Conservation (phyloP, 2,888 invertebrate genomes). For the Brachyopa scutellaris region DNA sequence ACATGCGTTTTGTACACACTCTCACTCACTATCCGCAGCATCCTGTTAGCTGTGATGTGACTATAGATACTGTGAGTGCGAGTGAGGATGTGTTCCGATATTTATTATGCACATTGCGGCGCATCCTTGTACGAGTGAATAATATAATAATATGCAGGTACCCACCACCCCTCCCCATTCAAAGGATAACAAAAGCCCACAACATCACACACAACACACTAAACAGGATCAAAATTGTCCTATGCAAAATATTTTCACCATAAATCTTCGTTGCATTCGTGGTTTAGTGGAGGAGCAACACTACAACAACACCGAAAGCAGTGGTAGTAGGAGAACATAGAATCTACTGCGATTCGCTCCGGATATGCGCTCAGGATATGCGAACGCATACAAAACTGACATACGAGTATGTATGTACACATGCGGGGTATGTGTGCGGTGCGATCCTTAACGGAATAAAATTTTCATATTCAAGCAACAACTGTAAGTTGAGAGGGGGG, state of each 20-base stretch:
- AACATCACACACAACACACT: slow-evolving; percentile 65
- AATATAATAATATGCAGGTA: slow-evolving; percentile 63
- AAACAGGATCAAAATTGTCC: slow-evolving; percentile 69
- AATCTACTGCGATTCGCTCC: neutral
- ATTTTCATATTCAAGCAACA: slow-evolving; percentile 56
- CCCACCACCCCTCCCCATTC: neutral
- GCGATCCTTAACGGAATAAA: slow-evolving; percentile 17
- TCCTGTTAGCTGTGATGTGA: neutral
- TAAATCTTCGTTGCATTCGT: slow-evolving; percentile 69
- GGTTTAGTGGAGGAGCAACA: slow-evolving; percentile 41
- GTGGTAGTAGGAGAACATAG: neutral
- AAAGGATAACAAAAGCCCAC: slow-evolving; percentile 55
- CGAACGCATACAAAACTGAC: slow-evolving; percentile 8
- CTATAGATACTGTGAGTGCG: neutral
- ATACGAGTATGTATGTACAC: neutral
- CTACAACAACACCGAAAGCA: slow-evolving; percentile 25
- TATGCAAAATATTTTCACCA: slow-evolving; percentile 69
- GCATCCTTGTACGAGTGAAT: slow-evolving; percentile 46
- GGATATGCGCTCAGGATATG: slow-evolving; percentile 39
- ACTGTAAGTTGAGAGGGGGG: slow-evolving; percentile 9
- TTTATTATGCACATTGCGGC: slow-evolving; percentile 49
- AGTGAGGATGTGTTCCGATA: slow-evolving; percentile 22
- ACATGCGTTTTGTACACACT: slow-evolving; percentile 57
- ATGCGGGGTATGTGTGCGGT: neutral
- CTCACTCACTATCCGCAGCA: neutral